Evolutionary conservation across 2,797 vertebrate genomes (phyloP).

Genomic region (Dromococcyx pavoninus): DNA sequence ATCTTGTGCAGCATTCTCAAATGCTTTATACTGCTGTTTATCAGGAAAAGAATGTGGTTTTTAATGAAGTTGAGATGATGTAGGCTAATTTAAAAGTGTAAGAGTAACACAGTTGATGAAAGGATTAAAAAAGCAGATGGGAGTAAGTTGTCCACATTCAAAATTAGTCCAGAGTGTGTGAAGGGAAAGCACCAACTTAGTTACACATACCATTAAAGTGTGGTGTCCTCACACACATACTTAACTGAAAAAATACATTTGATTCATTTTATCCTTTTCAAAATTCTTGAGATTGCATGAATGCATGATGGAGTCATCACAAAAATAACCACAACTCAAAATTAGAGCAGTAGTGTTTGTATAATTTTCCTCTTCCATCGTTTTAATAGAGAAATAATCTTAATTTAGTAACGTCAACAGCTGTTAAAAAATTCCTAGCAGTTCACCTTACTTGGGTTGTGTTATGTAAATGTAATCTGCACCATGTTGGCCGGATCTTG

Average conservation of each 20-base stretch:
- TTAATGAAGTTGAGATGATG: neutral
- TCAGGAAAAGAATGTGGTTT: neutral
- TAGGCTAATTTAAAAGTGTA: neutral
- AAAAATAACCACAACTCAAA: neutral
- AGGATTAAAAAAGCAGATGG: neutral
- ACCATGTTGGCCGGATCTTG: slow-evolving; percentile 20
- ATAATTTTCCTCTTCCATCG: slow-evolving; percentile 5
- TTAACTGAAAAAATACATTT: neutral
- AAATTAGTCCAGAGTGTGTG: neutral
- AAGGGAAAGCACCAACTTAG: neutral
- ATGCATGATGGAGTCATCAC: neutral
- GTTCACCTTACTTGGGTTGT: slow-evolving; percentile 18
- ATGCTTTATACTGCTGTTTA: neutral
- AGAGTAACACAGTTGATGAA: neutral
- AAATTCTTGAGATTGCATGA: neutral
- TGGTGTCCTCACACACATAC: neutral
- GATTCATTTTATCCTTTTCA: neutral
- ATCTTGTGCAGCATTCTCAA: neutral
- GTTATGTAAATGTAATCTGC: slow-evolving; percentile 17
- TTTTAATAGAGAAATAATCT: slow-evolving; percentile 38
- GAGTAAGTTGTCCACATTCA: neutral
- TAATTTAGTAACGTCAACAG: slow-evolving; percentile 29
- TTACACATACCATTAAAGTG: neutral
- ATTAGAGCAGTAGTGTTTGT: neutral
- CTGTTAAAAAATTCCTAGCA: neutral